These are phyloP conservation scores for Eurosta solidaginis DNA, from an alignment of 1,140 invertebrate genomes.

Conservation along the genomic window DNA sequence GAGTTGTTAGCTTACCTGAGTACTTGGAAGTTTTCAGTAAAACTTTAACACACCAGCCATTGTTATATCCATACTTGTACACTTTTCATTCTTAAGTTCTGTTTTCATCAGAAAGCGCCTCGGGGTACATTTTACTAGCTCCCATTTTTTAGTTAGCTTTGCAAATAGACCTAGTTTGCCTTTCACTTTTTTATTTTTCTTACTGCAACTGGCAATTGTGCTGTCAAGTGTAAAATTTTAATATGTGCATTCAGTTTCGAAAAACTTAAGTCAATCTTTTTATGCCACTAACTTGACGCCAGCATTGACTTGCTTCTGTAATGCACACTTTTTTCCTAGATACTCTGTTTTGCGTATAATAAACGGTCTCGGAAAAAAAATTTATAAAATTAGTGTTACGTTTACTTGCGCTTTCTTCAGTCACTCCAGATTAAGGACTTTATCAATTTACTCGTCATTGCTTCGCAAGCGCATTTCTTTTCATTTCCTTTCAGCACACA, in stretches of 20 bases:
- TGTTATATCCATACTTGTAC: neutral
- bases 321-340: too few relatives aligned
- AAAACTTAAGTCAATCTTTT: constrained; percentile 4
- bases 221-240: constrained; percentile 28
- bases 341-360: too few relatives aligned
- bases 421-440: too few relatives aligned
- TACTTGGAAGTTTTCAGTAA: neutral
- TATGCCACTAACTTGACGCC: neutral
- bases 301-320: neutral
- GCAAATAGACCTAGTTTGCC: constrained; percentile 13
- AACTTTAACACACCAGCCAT: neutral
- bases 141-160: neutral
- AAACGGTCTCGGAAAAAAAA: too few relatives aligned
- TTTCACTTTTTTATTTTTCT: neutral
- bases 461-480: too few relatives aligned
- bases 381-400: too few relatives aligned
- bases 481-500: too few relatives aligned
- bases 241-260: constrained; percentile 2
- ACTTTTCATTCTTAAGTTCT: neutral
- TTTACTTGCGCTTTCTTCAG: too few relatives aligned
- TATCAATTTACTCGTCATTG: too few relatives aligned
- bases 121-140: constrained; percentile 1
- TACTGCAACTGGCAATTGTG: constrained; percentile 22
- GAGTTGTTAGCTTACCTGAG: neutral
- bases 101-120: neutral